A percentile compares a stretch with the other conserved stretches of the same genome.
Conservation (phyloP, 1,140 invertebrate genomes). For the Zelostemma sp. region DNA sequence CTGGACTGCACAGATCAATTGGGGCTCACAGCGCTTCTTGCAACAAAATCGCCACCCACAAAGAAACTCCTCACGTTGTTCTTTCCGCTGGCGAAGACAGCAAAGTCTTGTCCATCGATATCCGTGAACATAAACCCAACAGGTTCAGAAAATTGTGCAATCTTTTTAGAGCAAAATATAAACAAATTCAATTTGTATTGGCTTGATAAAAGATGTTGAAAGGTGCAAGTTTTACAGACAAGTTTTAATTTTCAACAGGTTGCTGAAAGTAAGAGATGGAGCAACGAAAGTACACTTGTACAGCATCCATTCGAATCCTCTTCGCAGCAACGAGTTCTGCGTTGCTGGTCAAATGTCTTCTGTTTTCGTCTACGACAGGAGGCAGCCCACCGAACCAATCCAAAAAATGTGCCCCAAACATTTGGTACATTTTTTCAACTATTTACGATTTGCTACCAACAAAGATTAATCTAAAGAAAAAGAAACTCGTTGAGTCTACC, state of each 20-base stretch:
- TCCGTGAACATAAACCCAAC: constrained; percentile 78
- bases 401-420: constrained; percentile 74
- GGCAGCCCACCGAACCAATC: constrained; percentile 69
- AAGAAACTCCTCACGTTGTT: constrained; percentile 82
- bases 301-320: constrained; percentile 88
- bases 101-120: constrained; percentile 83
- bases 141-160: no score
- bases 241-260: constrained; percentile 67
- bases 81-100: constrained; percentile 92
- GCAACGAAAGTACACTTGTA: constrained; percentile 80
- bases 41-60: constrained; percentile 83
- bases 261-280: constrained; percentile 76
- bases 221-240: neutral
- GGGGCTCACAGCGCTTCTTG: constrained; percentile 80
- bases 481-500: no score
- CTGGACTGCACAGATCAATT: constrained; percentile 74
- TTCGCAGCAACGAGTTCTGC: constrained; percentile 83
- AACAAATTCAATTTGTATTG: neutral
- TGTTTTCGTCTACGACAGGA: constrained; percentile 80
- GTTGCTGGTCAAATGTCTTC: constrained; percentile 79
- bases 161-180: no score
- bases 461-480: no score
- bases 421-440: constrained; percentile 67
- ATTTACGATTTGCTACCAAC: no score
- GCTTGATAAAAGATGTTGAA: neutral